Evolutionary conservation across 2,113 vertebrate genomes (phyloP), one percentile per base, ranked within the genome.

Genomic region (Oceanodroma tethys): DNA sequence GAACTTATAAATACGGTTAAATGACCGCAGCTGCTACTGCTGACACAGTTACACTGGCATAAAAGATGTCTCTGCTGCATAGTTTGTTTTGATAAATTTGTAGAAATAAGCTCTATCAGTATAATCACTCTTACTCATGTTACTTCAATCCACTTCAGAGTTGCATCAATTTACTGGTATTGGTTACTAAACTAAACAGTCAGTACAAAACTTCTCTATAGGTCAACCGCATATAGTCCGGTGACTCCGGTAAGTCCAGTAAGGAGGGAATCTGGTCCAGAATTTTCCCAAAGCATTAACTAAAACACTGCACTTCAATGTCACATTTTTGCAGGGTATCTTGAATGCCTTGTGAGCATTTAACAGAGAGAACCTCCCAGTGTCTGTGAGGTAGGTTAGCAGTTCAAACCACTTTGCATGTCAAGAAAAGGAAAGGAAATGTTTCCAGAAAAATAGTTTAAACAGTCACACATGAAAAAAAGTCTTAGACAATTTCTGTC

Each of bases 81-180:
- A 45, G 79, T 81, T 96, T 94, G 59, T 88, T 93, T 79, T 68
- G 52, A 89, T 81, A 94, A 72, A 88, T 90, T 72, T 88, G 43
- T 32, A 90, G 87, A 91, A 95, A 97, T 75, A 93, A 97, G 56
- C 74, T 90, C 56, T 60, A 68, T 88, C 84, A 42, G 43, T 87
- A 73, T 60, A 85, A 93, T 89, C 84, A 67, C 76, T 82, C 52
- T 72, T 91, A 65, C 66, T 94, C 38, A 18, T 40, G 60, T 90
- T 85, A 82, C 73, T 75, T 84, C 63, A 95, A 9, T 55, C 59
- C 76, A 85, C 76, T 81, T 93, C 58, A 92, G 84, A 82, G 42
- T 59, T 90, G 81, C 66, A 85, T 66, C 94, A 90, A 66, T 91
- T 73, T 62, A 94, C 30, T 92, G 73, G 66, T 80, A 87, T 34